These are phyloP conservation scores for Venusia cambrica DNA, from an alignment of 2,888 invertebrate species.

Conservation along the genomic window DNA sequence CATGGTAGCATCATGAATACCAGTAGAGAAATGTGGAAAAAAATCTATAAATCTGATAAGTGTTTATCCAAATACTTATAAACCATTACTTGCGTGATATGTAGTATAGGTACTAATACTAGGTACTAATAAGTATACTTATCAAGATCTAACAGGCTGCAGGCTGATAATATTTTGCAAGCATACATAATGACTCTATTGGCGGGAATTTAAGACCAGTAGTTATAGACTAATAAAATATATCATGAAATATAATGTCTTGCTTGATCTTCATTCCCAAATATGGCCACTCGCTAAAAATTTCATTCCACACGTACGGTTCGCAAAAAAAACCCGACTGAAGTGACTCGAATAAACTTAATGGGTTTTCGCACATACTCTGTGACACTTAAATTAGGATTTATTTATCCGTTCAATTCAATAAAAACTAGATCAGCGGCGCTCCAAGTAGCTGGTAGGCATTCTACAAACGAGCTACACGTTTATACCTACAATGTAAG, in stretches of 20 bases:
- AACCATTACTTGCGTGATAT: too few species aligned
- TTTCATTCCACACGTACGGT: slow-evolving; percentile 56
- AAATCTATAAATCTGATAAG: too few species aligned
- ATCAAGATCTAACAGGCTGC: slow-evolving; percentile 24
- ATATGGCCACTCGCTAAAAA: slow-evolving; percentile 62
- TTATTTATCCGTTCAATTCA: slow-evolving; percentile 40
- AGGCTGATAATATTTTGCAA: slow-evolving; percentile 54
- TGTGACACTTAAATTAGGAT: slow-evolving; percentile 54
- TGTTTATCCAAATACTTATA: too few species aligned
- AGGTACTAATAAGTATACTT: slow-evolving; percentile 16
- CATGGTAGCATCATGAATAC: too few species aligned
- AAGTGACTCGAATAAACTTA: slow-evolving; percentile 53
- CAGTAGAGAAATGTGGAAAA: too few species aligned
- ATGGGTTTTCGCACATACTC: slow-evolving; percentile 49
- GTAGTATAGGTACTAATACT: too few species aligned
- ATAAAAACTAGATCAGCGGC: slow-evolving; percentile 45
- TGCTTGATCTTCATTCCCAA: slow-evolving; percentile 48
- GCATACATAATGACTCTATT: slow-evolving; percentile 67
- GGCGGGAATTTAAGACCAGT: slow-evolving; percentile 38
- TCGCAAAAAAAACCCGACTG: slow-evolving; percentile 53
- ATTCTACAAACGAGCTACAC: slow-evolving; percentile 32
- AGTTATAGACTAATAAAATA: slow-evolving; percentile 51
- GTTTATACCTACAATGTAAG: slow-evolving; percentile 25
- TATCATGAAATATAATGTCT: slow-evolving; percentile 55
- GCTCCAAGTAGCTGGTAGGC: slow-evolving; percentile 12